phyloP scores from a whole-genome alignment of 2,113 vertebrate species.

The Chaetops frenatus region DNA sequence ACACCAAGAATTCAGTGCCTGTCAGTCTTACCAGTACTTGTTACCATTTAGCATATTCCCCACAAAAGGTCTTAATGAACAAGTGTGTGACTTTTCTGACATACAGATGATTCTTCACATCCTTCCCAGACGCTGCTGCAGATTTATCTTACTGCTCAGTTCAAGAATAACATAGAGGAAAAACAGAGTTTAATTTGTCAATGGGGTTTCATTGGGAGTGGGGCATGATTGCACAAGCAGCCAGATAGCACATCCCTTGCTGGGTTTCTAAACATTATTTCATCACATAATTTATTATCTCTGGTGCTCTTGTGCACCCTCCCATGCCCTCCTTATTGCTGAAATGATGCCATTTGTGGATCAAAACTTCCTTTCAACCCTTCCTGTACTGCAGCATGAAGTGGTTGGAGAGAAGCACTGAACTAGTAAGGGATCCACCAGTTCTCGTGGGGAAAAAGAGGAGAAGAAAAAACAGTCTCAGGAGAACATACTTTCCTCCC shows the following conservation, averaged over 20 bases:
- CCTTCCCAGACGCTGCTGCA: fast-evolving
- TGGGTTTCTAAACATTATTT: background rate
- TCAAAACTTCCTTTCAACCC: background rate
- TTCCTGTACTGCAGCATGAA: background rate
- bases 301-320: background rate
- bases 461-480: background rate
- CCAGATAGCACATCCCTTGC: background rate
- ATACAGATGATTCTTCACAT: background rate
- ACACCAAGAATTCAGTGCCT: background rate
- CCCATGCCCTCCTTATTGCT: background rate
- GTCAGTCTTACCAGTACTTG: background rate
- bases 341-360: background rate
- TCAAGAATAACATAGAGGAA: background rate
- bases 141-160: background rate
- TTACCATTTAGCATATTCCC: background rate
- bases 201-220: background rate
- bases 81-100: background rate
- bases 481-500: background rate
- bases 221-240: background rate
- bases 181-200: background rate
- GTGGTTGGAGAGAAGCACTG: background rate
- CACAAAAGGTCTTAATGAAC: background rate
- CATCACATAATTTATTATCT: background rate
- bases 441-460: fast-evolving
- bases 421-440: background rate